Evolutionary conservation across 1,140 invertebrate genomes (phyloP).

Genomic region (Bombus cullumanus): DNA sequence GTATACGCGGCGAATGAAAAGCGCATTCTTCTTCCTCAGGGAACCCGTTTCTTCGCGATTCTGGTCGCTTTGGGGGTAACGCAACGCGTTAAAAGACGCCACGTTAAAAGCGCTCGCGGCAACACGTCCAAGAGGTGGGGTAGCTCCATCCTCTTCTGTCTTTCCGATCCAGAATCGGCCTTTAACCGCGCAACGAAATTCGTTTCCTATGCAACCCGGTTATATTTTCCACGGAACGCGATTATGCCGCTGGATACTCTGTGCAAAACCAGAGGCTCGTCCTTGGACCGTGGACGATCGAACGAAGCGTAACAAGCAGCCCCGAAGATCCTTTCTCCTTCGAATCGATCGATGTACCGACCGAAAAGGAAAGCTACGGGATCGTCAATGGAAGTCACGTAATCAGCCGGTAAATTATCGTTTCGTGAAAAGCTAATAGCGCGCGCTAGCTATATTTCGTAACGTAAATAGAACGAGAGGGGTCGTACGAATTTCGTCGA

Average conservation of each 20-base stretch:
- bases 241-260: not conserved
- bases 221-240: not conserved
- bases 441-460: not conserved
- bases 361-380: not conserved
- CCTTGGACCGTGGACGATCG: not conserved
- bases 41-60: constrained; percentile 4
- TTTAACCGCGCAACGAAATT: not conserved
- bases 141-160: not conserved
- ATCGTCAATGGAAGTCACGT: too few species aligned
- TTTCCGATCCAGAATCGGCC: not conserved
- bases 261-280: not conserved
- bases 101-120: not conserved
- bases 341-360: not conserved
- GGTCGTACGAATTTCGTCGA: not conserved
- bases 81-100: not conserved
- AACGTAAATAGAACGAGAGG: not conserved
- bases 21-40: constrained; percentile 2
- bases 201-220: not conserved
- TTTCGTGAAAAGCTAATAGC: not conserved
- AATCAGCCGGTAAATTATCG: not conserved
- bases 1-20: constrained; percentile 10
- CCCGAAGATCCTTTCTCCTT: not conserved
- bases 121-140: not conserved
- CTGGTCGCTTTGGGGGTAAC: constrained; percentile 7
- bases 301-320: not conserved